Evolutionary conservation across 2,113 vertebrate species (phyloP).

Genomic region (Thalassarche chlororhynchos): DNA sequence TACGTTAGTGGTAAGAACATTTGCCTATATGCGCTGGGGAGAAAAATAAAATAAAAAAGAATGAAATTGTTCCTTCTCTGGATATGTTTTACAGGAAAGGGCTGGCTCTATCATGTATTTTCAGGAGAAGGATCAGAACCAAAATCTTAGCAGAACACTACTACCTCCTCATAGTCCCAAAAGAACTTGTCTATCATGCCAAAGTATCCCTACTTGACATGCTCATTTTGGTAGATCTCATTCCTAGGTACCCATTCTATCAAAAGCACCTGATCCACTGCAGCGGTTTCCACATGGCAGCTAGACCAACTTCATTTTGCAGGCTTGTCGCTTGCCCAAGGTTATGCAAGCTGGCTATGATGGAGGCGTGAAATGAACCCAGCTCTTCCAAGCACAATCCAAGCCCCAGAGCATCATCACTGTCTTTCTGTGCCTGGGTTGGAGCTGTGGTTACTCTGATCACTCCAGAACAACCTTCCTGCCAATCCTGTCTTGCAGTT

Average conservation of each 20-base stretch:
- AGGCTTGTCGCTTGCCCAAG: background rate
- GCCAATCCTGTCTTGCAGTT: background rate
- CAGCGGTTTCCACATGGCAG: background rate
- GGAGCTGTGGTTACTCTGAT: background rate
- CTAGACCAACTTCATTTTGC: background rate
- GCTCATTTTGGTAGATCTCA: fast-evolving
- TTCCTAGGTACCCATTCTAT: fast-evolving
- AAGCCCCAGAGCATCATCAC: background rate
- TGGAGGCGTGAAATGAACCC: background rate
- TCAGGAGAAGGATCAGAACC: background rate
- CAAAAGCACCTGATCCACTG: background rate
- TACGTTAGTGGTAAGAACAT: background rate
- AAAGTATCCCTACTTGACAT: background rate
- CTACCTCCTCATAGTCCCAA: background rate
- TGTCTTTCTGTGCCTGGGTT: background rate
- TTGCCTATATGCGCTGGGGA: background rate
- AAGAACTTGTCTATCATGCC: background rate
- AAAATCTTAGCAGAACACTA: background rate
- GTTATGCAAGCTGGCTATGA: background rate
- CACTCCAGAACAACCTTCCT: background rate
- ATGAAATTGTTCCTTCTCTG: background rate
- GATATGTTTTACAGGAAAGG: background rate
- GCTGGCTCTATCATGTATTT: background rate
- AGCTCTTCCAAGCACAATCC: background rate
- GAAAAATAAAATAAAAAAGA: background rate